Conservation (phyloP, 2,888 invertebrate species). For the Xanthorhoe spadicearia region DNA sequence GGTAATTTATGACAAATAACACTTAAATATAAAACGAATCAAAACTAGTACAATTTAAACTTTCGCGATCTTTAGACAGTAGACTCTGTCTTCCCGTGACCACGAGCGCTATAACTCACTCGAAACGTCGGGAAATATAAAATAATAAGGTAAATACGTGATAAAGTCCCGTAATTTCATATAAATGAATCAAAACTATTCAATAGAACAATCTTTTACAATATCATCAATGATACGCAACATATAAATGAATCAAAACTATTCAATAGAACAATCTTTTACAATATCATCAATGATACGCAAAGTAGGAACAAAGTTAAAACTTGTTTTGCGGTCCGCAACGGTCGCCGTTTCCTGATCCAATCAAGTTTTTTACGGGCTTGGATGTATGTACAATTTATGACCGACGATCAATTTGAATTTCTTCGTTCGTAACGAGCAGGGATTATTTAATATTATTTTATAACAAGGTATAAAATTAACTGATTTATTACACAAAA, state of each 20-base stretch:
- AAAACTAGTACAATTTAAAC: too few relatives aligned
- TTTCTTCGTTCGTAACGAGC: conserved; percentile 7
- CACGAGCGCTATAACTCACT: too few relatives aligned
- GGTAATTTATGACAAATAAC: too few relatives aligned
- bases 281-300: not conserved
- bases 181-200: not conserved
- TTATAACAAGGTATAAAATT: conserved; percentile 1
- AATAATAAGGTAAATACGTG: too few relatives aligned
- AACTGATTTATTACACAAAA: not conserved
- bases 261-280: not conserved
- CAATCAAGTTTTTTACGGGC: conserved; percentile 37
- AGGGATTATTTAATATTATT: not conserved
- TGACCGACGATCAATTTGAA: conserved; percentile 9
- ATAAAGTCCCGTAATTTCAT: too few relatives aligned
- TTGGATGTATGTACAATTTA: conserved; percentile 32
- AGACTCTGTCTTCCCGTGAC: too few relatives aligned
- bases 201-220: not conserved
- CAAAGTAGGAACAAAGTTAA: conserved; percentile 31
- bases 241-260: not conserved
- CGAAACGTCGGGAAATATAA: too few relatives aligned
- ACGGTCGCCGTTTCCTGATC: conserved; percentile 36
- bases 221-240: conserved; percentile 11
- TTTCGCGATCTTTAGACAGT: too few relatives aligned
- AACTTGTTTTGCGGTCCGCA: conserved; percentile 37
- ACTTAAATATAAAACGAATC: too few relatives aligned